Conservation (phyloP, 2,888 invertebrate genomes). For the Chromoteleia sp. region DNA sequence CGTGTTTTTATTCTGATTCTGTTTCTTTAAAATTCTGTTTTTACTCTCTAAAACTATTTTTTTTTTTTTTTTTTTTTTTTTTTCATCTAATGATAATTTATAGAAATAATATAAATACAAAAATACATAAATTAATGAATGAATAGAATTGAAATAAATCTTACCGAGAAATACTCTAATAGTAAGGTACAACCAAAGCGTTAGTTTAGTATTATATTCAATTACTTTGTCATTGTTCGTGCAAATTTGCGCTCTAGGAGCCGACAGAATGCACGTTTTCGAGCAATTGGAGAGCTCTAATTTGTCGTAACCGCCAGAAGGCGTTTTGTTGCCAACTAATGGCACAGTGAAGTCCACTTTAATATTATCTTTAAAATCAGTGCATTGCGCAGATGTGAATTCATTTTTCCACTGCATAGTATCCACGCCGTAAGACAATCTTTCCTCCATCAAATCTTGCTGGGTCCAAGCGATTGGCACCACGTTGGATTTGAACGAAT, state of each 20-base stretch:
- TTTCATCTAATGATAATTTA: too few relatives aligned
- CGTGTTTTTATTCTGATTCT: too few relatives aligned
- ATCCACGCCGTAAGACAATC: slow-evolving; percentile 32
- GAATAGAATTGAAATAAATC: too few relatives aligned
- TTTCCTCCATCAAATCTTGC: slow-evolving; percentile 31
- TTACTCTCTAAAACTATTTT: too few relatives aligned
- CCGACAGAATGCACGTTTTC: slow-evolving; percentile 87
- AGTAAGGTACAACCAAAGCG: slow-evolving; percentile 90
- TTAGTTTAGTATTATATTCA: slow-evolving; percentile 88
- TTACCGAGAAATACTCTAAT: slow-evolving; percentile 86
- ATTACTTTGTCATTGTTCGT: slow-evolving; percentile 87
- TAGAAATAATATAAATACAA: neutral
- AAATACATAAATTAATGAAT: neutral
- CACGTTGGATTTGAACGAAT: slow-evolving; percentile 35
- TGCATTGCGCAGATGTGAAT: slow-evolving; percentile 73
- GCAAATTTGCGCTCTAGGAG: slow-evolving; percentile 87
- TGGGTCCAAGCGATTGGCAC: slow-evolving; percentile 4
- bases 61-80: too few relatives aligned
- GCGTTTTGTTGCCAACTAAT: slow-evolving; percentile 77
- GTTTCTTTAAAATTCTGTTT: too few relatives aligned
- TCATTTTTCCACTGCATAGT: slow-evolving; percentile 65
- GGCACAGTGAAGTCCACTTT: slow-evolving; percentile 83
- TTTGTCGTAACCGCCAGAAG: neutral
- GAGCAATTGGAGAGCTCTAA: slow-evolving; percentile 82
- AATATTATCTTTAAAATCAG: slow-evolving; percentile 74